Evolutionary conservation across 2,113 vertebrate species (phyloP).

Genomic region (Gymnarchus niloticus): DNA sequence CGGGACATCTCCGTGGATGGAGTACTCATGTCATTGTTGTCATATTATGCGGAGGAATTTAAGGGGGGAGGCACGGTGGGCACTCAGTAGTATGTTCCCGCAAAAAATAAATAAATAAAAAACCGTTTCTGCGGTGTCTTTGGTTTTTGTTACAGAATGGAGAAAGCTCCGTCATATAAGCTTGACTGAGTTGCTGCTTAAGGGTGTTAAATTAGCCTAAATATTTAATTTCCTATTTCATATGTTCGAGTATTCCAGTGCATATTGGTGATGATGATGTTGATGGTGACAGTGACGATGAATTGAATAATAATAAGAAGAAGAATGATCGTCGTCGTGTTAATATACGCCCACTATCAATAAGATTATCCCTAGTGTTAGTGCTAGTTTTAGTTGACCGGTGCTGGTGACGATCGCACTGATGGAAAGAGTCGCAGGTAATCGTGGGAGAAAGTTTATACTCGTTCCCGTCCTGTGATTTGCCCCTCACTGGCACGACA

Average conservation of each 20-base stretch:
- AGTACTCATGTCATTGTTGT: constrained; percentile 57
- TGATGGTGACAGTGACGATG: not conserved
- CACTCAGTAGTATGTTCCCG: not conserved
- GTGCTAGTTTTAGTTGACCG: not conserved
- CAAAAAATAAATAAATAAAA: not conserved
- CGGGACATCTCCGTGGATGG: not conserved
- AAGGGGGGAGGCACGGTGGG: not conserved
- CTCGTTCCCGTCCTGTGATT: not conserved
- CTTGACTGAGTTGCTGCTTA: not conserved
- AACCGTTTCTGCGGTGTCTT: not conserved
- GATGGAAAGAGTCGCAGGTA: not conserved
- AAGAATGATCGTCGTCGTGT: not conserved
- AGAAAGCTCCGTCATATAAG: not conserved
- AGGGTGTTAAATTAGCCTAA: not conserved
- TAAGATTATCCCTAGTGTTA: not conserved
- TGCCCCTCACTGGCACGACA: not conserved
- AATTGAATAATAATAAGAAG: not conserved
- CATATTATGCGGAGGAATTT: constrained; percentile 39
- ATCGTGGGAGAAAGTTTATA: not conserved
- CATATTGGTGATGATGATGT: not conserved
- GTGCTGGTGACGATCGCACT: not conserved
- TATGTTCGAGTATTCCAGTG: too few species aligned
- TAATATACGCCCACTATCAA: not conserved
- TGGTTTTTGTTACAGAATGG: not conserved
- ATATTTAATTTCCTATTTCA: too few species aligned